phyloP scores from a whole-genome alignment of 2,888 invertebrate genomes.

The Acholoe squamosa region DNA sequence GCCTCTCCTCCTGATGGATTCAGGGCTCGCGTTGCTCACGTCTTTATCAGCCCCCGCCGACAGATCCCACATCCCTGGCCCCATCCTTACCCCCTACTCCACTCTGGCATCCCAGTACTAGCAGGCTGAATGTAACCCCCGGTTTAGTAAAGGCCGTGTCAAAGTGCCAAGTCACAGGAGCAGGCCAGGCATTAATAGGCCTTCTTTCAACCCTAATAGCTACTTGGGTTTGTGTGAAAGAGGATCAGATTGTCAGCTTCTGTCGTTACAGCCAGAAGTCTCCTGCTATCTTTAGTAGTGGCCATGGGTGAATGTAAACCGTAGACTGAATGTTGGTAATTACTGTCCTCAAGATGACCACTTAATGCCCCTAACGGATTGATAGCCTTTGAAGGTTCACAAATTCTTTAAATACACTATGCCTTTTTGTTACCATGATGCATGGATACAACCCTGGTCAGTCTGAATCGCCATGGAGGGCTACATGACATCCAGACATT shows the following conservation, averaged over 20 bases:
- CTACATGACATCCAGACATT: too few species aligned
- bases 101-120: not conserved
- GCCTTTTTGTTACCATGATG: too few species aligned
- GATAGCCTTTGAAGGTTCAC: too few species aligned
- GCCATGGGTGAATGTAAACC: too few species aligned
- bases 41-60: slow-evolving; percentile 50
- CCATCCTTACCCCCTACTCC: not conserved
- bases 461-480: too few species aligned
- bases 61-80: not conserved
- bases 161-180: not conserved
- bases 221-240: not conserved
- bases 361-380: too few species aligned
- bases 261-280: not conserved
- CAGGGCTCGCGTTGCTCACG: slow-evolving; percentile 25
- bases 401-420: too few species aligned
- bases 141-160: not conserved
- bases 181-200: slow-evolving; percentile 10
- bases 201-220: slow-evolving; percentile 20
- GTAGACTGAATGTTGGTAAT: too few species aligned
- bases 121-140: not conserved
- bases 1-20: slow-evolving; percentile 3
- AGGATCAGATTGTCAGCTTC: not conserved
- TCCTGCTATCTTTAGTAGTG: too few species aligned
- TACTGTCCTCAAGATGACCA: too few species aligned
- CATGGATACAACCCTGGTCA: too few species aligned